These are phyloP conservation scores for Phaethon lepturus DNA, from an alignment of 2,113 vertebrate species.

Conservation along the genomic window DNA sequence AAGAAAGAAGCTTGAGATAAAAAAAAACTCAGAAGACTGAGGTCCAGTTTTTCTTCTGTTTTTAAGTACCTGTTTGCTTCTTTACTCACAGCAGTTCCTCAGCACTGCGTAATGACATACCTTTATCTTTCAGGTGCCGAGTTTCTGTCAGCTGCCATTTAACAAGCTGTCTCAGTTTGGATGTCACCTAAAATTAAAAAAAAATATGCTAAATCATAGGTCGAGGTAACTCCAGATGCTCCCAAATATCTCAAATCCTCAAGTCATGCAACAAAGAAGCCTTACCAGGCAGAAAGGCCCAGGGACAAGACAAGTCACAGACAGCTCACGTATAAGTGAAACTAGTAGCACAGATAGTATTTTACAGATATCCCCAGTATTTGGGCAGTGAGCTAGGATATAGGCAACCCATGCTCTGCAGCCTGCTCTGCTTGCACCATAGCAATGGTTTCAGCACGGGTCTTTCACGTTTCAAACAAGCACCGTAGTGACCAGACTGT, in stretches of 20 bases:
- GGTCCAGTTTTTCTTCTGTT: background rate
- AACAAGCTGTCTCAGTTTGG: background rate
- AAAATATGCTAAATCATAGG: background rate
- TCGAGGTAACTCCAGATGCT: background rate
- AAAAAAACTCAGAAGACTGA: rapidly evolving
- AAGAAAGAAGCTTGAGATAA: background rate
- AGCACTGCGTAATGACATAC: background rate
- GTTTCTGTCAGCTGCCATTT: background rate
- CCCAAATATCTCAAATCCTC: background rate
- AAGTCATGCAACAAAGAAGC: background rate
- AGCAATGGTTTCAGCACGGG: background rate
- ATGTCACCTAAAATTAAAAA: background rate
- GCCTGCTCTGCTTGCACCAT: background rate
- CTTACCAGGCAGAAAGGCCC: background rate
- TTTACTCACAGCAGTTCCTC: background rate
- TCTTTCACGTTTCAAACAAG: background rate
- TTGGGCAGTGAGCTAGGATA: background rate
- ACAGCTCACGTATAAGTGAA: background rate
- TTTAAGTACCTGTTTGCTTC: background rate
- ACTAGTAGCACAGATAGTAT: background rate
- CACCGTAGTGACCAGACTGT: background rate
- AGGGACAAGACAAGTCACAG: background rate
- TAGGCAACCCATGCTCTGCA: background rate
- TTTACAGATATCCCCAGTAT: background rate
- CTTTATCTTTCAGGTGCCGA: background rate